phyloP scores from a whole-genome alignment of 1,140 invertebrate genomes.

The Thereuonema tuberculata region DNA sequence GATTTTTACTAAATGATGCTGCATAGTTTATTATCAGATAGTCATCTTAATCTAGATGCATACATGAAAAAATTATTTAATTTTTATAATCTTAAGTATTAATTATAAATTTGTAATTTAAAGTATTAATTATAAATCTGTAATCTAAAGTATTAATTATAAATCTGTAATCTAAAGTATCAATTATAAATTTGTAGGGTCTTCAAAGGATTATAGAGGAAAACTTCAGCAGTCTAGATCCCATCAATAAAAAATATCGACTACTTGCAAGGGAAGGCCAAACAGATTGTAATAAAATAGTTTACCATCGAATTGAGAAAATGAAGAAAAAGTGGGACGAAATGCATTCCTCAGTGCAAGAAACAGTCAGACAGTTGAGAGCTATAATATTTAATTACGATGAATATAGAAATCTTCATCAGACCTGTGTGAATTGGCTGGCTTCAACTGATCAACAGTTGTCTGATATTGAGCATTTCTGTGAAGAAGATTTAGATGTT shows the following conservation, averaged over 20 bases:
- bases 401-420: not conserved
- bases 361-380: not conserved
- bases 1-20: too few relatives aligned
- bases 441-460: not conserved
- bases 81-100: too few relatives aligned
- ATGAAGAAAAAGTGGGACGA: not conserved
- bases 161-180: too few relatives aligned
- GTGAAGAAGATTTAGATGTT: too few relatives aligned
- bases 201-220: not conserved
- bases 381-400: not conserved
- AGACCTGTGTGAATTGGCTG: not conserved
- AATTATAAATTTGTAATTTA: too few relatives aligned
- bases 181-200: not conserved
- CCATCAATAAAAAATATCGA: conserved; percentile 18
- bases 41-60: too few relatives aligned
- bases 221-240: not conserved
- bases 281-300: not conserved
- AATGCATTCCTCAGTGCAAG: not conserved
- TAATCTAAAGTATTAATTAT: too few relatives aligned
- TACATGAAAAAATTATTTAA: too few relatives aligned
- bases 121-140: too few relatives aligned
- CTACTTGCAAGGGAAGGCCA: conserved; percentile 17
- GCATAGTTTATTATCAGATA: too few relatives aligned
- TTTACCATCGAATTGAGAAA: not conserved
- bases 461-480: not conserved